These are phyloP conservation scores for Auanema freiburgensis DNA, from an alignment of 2,888 invertebrate genomes.

Conservation along the genomic window DNA sequence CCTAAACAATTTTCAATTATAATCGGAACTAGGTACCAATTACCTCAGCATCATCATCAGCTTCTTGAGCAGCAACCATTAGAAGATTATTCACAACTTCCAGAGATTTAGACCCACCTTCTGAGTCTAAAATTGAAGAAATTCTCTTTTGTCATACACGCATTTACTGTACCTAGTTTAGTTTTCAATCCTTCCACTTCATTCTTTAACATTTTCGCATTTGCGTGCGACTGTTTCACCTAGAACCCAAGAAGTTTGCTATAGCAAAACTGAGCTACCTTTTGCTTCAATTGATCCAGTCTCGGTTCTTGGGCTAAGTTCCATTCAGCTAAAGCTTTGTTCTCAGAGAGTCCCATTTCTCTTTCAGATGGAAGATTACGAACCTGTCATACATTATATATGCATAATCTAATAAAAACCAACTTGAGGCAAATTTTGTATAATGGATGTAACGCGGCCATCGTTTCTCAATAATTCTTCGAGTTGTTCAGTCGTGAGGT, in stretches of 20 bases:
- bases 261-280: conserved; percentile 48
- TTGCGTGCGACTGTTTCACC: conserved; percentile 69
- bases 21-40: conserved; percentile 2
- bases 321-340: conserved; percentile 85
- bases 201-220: conserved; percentile 61
- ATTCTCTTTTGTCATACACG: background rate
- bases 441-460: conserved; percentile 41
- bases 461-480: conserved; percentile 49
- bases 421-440: conserved; percentile 57
- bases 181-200: conserved; percentile 78
- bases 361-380: conserved; percentile 78
- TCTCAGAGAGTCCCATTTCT: conserved; percentile 83
- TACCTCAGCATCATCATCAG: conserved; percentile 88
- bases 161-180: conserved; percentile 73
- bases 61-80: conserved; percentile 86
- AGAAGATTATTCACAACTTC: conserved; percentile 85
- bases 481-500: conserved; percentile 55
- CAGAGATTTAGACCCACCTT: conserved; percentile 75
- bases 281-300: conserved; percentile 76
- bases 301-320: conserved; percentile 84
- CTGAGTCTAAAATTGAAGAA: conserved; percentile 69
- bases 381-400: conserved; percentile 71
- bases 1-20: conserved; percentile 37
- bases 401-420: conserved; percentile 6
- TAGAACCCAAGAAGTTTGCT: background rate